Conservation (phyloP, 2,888 invertebrate genomes). For the Oxytorus armatus region DNA sequence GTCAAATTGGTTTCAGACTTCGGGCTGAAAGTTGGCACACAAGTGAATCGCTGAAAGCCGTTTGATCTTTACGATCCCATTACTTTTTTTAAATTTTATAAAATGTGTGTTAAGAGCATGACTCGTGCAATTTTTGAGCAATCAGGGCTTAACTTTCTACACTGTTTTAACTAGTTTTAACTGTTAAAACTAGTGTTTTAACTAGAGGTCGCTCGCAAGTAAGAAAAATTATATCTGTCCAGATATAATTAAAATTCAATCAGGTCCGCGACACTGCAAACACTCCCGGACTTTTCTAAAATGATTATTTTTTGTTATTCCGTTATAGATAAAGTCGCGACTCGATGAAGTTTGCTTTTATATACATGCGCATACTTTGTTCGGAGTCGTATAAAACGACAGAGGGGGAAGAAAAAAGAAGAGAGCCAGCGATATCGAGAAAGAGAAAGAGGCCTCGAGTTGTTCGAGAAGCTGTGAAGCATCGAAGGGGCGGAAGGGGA, state of each 20-base stretch:
- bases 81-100: too few species aligned
- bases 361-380: constrained; percentile 55
- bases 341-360: constrained; percentile 57
- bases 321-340: constrained; percentile 67
- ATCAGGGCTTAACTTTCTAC: too few species aligned
- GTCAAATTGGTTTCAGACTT: too few species aligned
- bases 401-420: constrained; percentile 27
- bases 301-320: constrained; percentile 62
- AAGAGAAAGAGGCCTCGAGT: constrained; percentile 65
- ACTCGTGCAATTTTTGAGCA: too few species aligned
- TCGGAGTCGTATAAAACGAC: constrained; percentile 55
- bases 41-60: too few species aligned
- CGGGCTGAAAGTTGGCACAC: too few species aligned
- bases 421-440: constrained; percentile 66
- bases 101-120: too few species aligned
- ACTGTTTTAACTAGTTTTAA: too few species aligned
- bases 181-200: too few species aligned
- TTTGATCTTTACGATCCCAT: too few species aligned
- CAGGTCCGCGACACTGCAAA: constrained; percentile 63
- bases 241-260: constrained; percentile 82
- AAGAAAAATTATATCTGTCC: constrained; percentile 70
- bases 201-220: constrained; percentile 62
- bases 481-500: too few species aligned
- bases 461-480: constrained; percentile 57
- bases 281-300: constrained; percentile 16